Evolutionary conservation across 2,888 invertebrate genomes (phyloP), one percentile per base, ranked within the genome.

Genomic region (Pherbina coryleti): DNA sequence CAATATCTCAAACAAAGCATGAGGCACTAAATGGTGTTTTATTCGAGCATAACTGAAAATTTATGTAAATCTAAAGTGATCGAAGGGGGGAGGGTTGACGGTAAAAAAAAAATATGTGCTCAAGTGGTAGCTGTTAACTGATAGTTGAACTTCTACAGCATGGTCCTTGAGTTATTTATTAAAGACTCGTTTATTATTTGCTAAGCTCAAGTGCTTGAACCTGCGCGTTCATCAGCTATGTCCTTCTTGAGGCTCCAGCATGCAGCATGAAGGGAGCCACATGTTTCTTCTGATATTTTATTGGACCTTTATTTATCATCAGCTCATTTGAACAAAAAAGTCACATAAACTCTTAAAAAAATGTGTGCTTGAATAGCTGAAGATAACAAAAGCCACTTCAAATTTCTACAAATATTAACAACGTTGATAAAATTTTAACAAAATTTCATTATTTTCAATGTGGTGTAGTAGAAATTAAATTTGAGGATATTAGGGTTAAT

Each of bases 11-110:
- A 9, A 66, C 34, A 37, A 37, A 44, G 22, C 31, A 28, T 31
- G 17, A 31, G 53, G 31, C 53, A 31, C 64, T 66, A n/a, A 64
- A 64, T 64, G 64, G 22, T n/a, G 9, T 66, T 64, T n/a, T 53
- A 53, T 31, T 51, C 53, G 53, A 51, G 64, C 64, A 74, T 51
- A 74, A 66, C 74, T 51, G 74, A 74, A 74, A 64, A 74, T 74
- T 74, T 74, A 74, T 74, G 49, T 5, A 64, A 74, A 64, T 66
- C n/a, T 7, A 8, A 28, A 62, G 25, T 25, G 19, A 7, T 22
- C 17, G 49, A 60, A 8, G 22, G 53, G 37, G 11, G 17, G 14
- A 0, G 22, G 25, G 19, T 57, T 57, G n/a, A n/a, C n/a, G n/a
- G n/a, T 5, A 9, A 3, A 22, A 14, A 57, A 0, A 57, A 74